A percentile compares a stretch with the other conserved stretches of the same genome.
phyloP scores from a whole-genome alignment of 1,140 invertebrate species.

The Drusus annulatus region DNA sequence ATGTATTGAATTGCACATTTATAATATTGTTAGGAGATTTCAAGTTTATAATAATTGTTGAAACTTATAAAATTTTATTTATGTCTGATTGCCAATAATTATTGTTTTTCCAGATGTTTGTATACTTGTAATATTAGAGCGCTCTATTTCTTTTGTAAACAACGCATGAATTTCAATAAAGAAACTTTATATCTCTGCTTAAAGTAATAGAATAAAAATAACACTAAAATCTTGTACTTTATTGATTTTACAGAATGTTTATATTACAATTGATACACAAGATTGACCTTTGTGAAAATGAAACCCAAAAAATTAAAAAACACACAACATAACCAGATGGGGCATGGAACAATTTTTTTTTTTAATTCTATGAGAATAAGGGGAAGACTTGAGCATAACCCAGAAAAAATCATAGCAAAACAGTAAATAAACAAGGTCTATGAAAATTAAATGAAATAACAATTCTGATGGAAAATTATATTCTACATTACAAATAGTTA shows the following conservation, averaged over 20 bases:
- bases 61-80: conserved; percentile 33
- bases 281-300: no score
- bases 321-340: no score
- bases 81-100: conserved; percentile 24
- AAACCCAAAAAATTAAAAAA: no score
- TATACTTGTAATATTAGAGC: conserved; percentile 21
- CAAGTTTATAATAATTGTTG: conserved; percentile 41
- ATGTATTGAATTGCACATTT: conserved; percentile 39
- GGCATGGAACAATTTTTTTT: no score
- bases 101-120: conserved; percentile 18
- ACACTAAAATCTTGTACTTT: background rate
- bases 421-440: no score
- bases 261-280: no score
- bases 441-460: no score
- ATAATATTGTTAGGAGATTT: conserved; percentile 38
- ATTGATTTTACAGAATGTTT: no score
- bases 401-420: no score
- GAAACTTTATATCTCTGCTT: conserved; percentile 40
- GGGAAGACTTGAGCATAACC: no score
- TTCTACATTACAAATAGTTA: background rate
- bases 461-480: background rate
- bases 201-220: conserved; percentile 36
- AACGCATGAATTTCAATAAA: conserved; percentile 41
- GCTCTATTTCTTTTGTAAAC: conserved; percentile 38
- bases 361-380: no score